phyloP scores from a whole-genome alignment of 2,888 invertebrate genomes.

The Apamea epomidion region DNA sequence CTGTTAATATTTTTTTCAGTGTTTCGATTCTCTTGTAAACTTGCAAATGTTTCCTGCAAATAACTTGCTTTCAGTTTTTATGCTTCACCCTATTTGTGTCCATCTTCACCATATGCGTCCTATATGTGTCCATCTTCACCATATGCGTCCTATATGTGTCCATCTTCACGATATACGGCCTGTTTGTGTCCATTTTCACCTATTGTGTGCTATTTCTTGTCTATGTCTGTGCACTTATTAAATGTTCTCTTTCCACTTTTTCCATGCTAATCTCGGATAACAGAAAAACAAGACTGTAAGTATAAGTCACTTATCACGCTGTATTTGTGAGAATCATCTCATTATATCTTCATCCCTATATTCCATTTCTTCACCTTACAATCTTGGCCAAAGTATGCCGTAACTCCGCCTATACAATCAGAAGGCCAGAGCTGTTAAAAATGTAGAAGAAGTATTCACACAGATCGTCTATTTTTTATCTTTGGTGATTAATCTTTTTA shows the following conservation, averaged over 20 bases:
- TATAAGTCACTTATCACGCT: conserved; percentile 38
- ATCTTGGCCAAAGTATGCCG: not conserved
- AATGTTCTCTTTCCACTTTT: conserved; percentile 63
- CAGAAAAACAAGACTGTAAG: conserved; percentile 69
- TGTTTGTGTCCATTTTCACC: conserved; percentile 35
- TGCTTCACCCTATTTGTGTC: conserved; percentile 19
- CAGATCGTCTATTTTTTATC: not conserved
- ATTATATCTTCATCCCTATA: not conserved
- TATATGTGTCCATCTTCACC: conserved; percentile 33
- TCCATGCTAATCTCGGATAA: conserved; percentile 65
- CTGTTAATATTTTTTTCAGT: not conserved
- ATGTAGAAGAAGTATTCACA: not conserved
- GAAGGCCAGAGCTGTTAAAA: not conserved
- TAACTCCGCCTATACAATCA: not conserved
- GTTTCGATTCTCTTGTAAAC: not conserved
- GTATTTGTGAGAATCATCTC: conserved; percentile 31
- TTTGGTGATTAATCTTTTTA: not conserved
- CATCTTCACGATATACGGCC: not conserved
- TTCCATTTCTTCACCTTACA: not conserved
- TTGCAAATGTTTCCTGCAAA: conserved; percentile 3
- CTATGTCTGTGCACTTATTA: conserved; percentile 54
- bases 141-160: conserved; percentile 26
- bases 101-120: conserved; percentile 30
- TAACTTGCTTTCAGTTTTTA: not conserved
- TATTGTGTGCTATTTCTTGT: conserved; percentile 40